Evolutionary conservation across 2,797 vertebrate species (phyloP).

Genomic region (Rhabdomys pumilio): DNA sequence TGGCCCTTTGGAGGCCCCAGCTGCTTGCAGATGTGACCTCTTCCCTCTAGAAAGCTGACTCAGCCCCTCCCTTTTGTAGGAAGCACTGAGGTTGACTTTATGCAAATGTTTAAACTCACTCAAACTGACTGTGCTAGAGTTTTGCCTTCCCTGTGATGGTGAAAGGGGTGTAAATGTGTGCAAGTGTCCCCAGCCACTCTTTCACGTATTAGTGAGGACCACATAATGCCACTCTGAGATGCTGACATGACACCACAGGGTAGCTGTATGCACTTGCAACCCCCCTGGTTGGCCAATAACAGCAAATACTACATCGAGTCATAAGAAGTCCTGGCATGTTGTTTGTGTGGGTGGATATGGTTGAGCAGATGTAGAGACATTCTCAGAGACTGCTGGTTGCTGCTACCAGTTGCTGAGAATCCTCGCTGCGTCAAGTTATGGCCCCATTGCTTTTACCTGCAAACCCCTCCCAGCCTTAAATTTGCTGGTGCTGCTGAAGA

Average conservation of each 20-base stretch:
- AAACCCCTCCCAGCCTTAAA: conserved; percentile 91
- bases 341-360: conserved; percentile 73
- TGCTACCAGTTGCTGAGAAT: conserved; percentile 89
- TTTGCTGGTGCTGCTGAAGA: conserved; percentile 91
- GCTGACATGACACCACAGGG: not conserved
- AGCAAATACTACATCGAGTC: conserved; percentile 50
- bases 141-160: not conserved
- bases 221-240: not conserved
- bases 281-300: not conserved
- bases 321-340: conserved; percentile 62
- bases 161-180: not conserved
- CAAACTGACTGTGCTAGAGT: conserved; percentile 16
- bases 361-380: conserved; percentile 76
- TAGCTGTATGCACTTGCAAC: not conserved
- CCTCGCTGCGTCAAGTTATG: conserved; percentile 87
- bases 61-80: not conserved
- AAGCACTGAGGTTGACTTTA: not conserved
- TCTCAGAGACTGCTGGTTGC: conserved; percentile 70
- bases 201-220: not conserved
- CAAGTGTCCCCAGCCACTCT: too few species aligned
- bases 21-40: not conserved
- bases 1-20: not conserved
- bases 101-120: not conserved
- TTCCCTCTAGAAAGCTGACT: not conserved
- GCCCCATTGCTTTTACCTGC: conserved; percentile 79